Conservation (phyloP, 2,888 invertebrate species). For the Mythimna albipuncta region DNA sequence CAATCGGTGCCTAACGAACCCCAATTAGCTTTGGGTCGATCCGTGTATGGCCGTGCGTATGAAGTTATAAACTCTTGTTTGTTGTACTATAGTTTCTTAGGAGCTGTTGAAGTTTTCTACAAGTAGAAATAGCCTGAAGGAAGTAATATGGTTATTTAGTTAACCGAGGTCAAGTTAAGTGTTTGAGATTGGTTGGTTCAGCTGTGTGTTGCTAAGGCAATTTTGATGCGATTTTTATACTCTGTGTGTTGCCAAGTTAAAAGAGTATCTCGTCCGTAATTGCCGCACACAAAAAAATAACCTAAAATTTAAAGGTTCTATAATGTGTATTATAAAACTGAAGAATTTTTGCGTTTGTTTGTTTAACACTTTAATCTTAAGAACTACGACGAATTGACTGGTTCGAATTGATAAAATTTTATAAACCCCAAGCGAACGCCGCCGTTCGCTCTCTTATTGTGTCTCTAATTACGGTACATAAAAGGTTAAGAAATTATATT, state of each 20-base stretch:
- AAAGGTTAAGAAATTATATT: no score
- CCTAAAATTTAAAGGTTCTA: no score
- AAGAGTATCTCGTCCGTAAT: not conserved
- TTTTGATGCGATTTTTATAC: not conserved
- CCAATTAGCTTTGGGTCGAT: conserved; percentile 77
- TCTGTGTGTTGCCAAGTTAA: not conserved
- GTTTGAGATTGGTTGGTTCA: conserved; percentile 5
- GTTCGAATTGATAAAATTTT: no score
- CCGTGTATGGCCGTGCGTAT: conserved; percentile 50
- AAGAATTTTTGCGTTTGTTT: no score
- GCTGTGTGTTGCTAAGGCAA: not conserved
- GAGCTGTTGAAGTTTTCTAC: conserved; percentile 30
- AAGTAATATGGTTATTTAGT: conserved; percentile 34
- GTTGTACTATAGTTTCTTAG: conserved; percentile 34
- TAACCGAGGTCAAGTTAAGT: conserved; percentile 13
- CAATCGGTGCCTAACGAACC: conserved; percentile 83
- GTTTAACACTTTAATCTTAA: no score
- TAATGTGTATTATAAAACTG: no score
- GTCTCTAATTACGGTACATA: no score
- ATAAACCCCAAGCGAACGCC: no score
- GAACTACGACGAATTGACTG: no score
- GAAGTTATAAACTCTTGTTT: conserved; percentile 61
- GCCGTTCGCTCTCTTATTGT: no score
- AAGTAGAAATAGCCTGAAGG: conserved; percentile 13
- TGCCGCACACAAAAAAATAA: not conserved